These are phyloP conservation scores for Colostygia pectinataria DNA, from an alignment of 2,888 invertebrate genomes.

Conservation along the genomic window DNA sequence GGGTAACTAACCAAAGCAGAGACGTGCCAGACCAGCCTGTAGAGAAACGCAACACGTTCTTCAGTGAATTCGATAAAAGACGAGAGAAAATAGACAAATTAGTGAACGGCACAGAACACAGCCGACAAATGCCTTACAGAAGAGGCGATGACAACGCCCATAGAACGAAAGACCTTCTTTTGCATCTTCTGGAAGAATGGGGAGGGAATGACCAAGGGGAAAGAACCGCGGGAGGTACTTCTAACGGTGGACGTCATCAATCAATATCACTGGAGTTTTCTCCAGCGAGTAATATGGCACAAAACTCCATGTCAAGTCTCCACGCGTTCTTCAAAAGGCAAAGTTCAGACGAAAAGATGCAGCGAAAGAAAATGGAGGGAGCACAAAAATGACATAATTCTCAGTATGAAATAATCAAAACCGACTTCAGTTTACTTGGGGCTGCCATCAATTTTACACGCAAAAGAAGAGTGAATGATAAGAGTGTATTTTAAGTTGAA, in stretches of 20 bases:
- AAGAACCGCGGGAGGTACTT: slow-evolving; percentile 79
- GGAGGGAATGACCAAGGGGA: slow-evolving; percentile 82
- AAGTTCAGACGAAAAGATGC: slow-evolving; percentile 75
- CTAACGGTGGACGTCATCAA: slow-evolving; percentile 81
- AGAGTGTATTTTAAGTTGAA: neutral
- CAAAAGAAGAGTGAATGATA: slow-evolving; percentile 31
- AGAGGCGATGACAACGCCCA: slow-evolving; percentile 84
- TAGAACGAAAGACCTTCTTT: slow-evolving; percentile 89
- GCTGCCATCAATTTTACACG: slow-evolving; percentile 4
- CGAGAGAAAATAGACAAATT: slow-evolving; percentile 74
- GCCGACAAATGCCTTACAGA: slow-evolving; percentile 72
- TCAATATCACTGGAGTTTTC: slow-evolving; percentile 91
- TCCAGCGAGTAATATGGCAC: slow-evolving; percentile 87
- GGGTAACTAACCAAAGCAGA: slow-evolving; percentile 86
- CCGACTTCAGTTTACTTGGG: slow-evolving; percentile 14
- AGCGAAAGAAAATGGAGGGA: slow-evolving; percentile 65
- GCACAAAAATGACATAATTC: slow-evolving; percentile 52
- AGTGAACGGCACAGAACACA: slow-evolving; percentile 69
- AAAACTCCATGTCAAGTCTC: slow-evolving; percentile 90
- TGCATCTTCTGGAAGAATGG: slow-evolving; percentile 90
- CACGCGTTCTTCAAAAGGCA: slow-evolving; percentile 90
- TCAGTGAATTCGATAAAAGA: slow-evolving; percentile 74
- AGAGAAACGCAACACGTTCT: slow-evolving; percentile 81
- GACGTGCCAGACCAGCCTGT: slow-evolving; percentile 87
- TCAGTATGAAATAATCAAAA: slow-evolving; percentile 19